Evolutionary conservation across 1,140 invertebrate genomes (phyloP), one percentile per base, ranked within the genome.

Genomic region (Tribolium madens): DNA sequence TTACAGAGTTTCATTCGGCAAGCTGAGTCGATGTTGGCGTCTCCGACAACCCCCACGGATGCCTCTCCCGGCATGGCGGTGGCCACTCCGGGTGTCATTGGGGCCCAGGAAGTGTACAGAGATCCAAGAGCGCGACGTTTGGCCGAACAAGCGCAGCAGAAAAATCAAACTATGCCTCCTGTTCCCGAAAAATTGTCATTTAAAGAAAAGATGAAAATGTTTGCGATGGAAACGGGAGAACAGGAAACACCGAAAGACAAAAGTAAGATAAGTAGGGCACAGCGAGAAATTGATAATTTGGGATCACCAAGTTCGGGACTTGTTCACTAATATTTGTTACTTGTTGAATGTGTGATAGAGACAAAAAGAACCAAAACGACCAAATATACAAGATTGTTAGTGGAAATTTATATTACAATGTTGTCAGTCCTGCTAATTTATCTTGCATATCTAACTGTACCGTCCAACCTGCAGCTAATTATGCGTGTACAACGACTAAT

Each of bases 151-250:
- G 92, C 92, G 53, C 90, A 92, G 79, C 89, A 93, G 76, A 89
- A 92, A 75, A 89, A 91, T 80, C 89, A 86, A 89, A 91, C 83
- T 84, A 87, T 73, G 86, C 88, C 71, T 88, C 91, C 93, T 4
- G 92, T 95, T 69, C 96, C 96, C 0, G 96, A 97, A 84, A 96
- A 97, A 83, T 87, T 98, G 6, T 94, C 93, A 68, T 97, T 98
- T 84, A 95, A 96, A 85, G 96, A 97, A 85, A 98, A 98, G 87
- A 97, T 98, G 95, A 96, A 97, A 86, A 97, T 97, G 95, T 98
- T 98, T 88, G 96, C 96, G 9, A 92, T 96, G 87, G 95, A 97
- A 87, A 94, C 94, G 0, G 95, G 95, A 17, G 95, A 97, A 86
- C 89, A 92, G 81, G 91, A 92, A 78, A 95, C 95, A 9, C 95